A percentile compares a stretch with the other conserved stretches of the same genome.
Conservation (phyloP, 2,888 invertebrate species). For the Silvanus unidentatus region DNA sequence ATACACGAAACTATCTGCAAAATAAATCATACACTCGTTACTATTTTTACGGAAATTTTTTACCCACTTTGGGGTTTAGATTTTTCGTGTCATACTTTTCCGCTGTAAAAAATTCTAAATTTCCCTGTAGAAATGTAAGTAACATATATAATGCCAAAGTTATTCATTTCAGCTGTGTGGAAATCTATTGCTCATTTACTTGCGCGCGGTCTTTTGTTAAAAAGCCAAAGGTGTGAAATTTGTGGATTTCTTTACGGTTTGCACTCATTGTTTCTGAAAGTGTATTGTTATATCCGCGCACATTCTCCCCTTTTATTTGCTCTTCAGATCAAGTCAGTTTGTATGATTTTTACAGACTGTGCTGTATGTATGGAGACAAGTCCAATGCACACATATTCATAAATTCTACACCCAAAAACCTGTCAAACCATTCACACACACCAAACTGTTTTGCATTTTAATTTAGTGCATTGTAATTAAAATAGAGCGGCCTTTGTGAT, state of each 20-base stretch:
- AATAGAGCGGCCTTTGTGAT: constrained; percentile 10
- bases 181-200: constrained; percentile 5
- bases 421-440: not conserved
- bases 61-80: too few relatives aligned
- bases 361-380: too few relatives aligned
- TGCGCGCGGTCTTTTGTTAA: constrained; percentile 20
- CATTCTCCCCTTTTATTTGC: constrained; percentile 29
- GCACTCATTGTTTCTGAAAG: constrained; percentile 27
- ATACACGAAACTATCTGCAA: too few relatives aligned
- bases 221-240: constrained; percentile 32
- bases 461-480: constrained; percentile 26
- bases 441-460: not conserved
- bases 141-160: too few relatives aligned
- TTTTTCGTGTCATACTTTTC: too few relatives aligned
- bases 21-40: too few relatives aligned
- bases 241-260: constrained; percentile 27
- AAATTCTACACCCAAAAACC: not conserved
- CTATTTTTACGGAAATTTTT: too few relatives aligned
- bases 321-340: constrained; percentile 29
- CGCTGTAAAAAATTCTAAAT: too few relatives aligned
- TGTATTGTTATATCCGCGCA: constrained; percentile 33
- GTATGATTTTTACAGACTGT: constrained; percentile 13
- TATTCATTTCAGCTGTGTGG: too few relatives aligned
- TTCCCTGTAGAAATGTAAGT: too few relatives aligned
- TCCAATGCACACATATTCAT: constrained; percentile 3